Evolutionary conservation across 1,140 invertebrate genomes (phyloP).

Genomic region (Venturia canescens): DNA sequence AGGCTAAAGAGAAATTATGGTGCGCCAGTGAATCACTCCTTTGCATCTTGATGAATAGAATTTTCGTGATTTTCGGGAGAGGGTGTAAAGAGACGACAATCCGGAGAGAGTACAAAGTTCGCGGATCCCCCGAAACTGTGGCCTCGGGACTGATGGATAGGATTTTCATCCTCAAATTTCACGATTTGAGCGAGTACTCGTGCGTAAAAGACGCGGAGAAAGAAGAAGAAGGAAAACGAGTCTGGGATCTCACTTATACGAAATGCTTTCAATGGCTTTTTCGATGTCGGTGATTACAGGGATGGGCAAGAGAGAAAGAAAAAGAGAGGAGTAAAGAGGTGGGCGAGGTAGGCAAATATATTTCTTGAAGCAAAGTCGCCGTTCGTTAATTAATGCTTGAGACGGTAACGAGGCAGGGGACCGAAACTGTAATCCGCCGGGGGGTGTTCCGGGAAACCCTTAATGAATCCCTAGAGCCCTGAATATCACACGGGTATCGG

Average conservation of each 20-base stretch:
- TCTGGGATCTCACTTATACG: constrained; percentile 33
- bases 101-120: constrained; percentile 33
- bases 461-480: constrained; percentile 41
- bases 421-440: constrained; percentile 44
- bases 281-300: constrained; percentile 31
- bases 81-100: constrained; percentile 7
- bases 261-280: constrained; percentile 44
- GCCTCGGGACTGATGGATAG: constrained; percentile 31
- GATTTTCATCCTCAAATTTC: constrained; percentile 34
- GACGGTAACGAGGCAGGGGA: constrained; percentile 40
- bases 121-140: constrained; percentile 20
- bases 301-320: constrained; percentile 10
- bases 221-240: constrained; percentile 24
- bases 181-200: constrained; percentile 16
- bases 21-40: background rate
- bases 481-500: constrained; percentile 28
- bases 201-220: constrained; percentile 29
- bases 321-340: constrained; percentile 12
- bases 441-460: constrained; percentile 36
- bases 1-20: constrained; percentile 23
- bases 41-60: constrained; percentile 23
- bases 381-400: constrained; percentile 44
- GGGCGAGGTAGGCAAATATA: constrained; percentile 39
- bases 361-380: constrained; percentile 44
- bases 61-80: constrained; percentile 25